These are phyloP conservation scores for Adelges cooleyi DNA, from an alignment of 1,140 invertebrate genomes.

Conservation along the genomic window DNA sequence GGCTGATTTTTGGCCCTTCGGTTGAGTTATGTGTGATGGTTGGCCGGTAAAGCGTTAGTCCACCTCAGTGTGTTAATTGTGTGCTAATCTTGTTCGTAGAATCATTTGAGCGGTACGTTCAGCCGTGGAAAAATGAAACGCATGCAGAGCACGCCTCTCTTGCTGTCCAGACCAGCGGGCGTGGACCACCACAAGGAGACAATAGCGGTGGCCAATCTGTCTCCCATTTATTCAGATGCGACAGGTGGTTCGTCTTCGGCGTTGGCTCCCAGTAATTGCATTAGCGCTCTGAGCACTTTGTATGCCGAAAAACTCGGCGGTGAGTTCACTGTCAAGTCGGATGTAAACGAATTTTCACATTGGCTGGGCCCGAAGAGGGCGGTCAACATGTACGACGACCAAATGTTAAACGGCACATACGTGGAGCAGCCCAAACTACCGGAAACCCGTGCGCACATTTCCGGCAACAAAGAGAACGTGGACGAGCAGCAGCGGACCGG, in stretches of 20 bases:
- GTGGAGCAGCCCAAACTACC: background rate
- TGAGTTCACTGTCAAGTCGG: background rate
- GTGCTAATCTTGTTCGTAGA: slow-evolving; percentile 15
- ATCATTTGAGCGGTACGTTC: slow-evolving; percentile 32
- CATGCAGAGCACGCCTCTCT: slow-evolving; percentile 30
- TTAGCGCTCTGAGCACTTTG: background rate
- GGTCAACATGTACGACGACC: background rate
- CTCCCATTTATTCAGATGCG: slow-evolving; percentile 2
- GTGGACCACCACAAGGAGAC: background rate
- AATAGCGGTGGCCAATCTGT: background rate
- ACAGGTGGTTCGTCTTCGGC: background rate
- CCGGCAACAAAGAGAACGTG: background rate
- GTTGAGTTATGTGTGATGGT: too few relatives aligned
- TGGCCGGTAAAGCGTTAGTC: too few relatives aligned
- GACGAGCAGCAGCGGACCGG: background rate
- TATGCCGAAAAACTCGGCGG: background rate
- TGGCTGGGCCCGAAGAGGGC: background rate
- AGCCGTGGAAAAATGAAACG: slow-evolving; percentile 23
- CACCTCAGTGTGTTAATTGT: too few relatives aligned
- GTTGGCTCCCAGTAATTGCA: background rate
- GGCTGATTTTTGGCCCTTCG: too few relatives aligned
- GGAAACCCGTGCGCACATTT: too few relatives aligned
- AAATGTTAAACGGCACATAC: background rate
- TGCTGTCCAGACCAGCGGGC: background rate
- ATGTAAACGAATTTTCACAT: background rate